Evolutionary conservation across 2,113 vertebrate genomes (phyloP), one percentile per base, ranked within the genome.

Genomic region (Neogale vison): DNA sequence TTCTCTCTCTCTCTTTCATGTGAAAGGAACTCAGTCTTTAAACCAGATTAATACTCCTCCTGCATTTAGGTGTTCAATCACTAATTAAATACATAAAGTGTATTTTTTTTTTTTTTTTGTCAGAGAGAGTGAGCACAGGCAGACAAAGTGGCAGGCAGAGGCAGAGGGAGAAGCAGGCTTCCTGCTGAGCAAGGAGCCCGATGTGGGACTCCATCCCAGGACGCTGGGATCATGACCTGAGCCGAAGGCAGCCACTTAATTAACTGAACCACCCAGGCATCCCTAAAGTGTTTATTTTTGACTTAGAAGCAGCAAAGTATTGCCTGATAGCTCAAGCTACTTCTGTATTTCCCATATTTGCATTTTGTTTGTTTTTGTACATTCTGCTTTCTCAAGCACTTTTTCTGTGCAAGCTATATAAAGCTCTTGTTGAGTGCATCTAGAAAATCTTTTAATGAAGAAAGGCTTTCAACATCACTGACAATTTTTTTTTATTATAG

Each of bases 31-130:
- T 86, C 63, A 96, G 6, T 96, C 34, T 45, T 95, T 71, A 59
- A 95, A 69, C 67, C 93, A 98, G 93, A 97, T 96, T 94, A 97
- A 97, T 74, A 36, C 52, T 97, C 87, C 26, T 97, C 80, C 69
- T 55, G 76, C 6, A 9, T 95, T 20, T 85, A 47, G 90, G 18
- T 77, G 42, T 90, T 97, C 88, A 93, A 36, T 97, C 96, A 97
- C 93, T 98, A 93, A 97, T 94, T 98, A 97, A 98, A 96, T 97
- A 98, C 77, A 57, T 59, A 95, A 39, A 96, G 93, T 69, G 39
- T 12, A 0, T 92, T 42, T 42, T 42, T 42, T 42, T 42, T 42
- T 42, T 42, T 42, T 42, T 42, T 42, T 4, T 42, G 42, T 42
- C 42, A 42, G 42, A 42, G 42, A 42, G 42, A 42, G 42, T 42